Percentiles rank a stretch among this genome's conserved stretches.
Evolutionary conservation across 2,797 vertebrate species (phyloP).

Genomic region (Gallinago solitaria): DNA sequence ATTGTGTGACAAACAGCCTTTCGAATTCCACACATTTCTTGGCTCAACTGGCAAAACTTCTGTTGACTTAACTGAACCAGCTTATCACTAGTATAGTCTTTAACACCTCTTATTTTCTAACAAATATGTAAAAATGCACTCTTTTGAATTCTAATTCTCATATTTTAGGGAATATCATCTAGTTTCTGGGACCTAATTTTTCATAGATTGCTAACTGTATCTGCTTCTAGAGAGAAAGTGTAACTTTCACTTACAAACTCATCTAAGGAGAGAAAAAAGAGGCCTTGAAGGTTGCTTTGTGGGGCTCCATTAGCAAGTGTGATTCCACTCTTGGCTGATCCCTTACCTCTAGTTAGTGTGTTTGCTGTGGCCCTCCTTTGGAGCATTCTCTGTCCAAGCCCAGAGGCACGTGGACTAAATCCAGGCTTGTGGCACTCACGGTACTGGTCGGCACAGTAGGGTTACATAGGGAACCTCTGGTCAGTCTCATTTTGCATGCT

Average conservation of each 20-base stretch:
- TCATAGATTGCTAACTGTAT: not conserved
- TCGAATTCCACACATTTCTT: not conserved
- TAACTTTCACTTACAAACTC: not conserved
- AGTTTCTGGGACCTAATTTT: not conserved
- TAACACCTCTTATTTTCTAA: not conserved
- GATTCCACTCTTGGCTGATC: not conserved
- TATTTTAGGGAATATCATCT: not conserved
- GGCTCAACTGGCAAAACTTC: not conserved
- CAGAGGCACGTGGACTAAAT: not conserved
- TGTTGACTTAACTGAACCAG: not conserved
- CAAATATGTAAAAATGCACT: not conserved
- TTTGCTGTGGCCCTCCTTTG: not conserved
- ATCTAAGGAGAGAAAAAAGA: not conserved
- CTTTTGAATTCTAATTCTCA: not conserved
- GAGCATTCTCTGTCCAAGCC: not conserved
- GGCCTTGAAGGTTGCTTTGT: not conserved
- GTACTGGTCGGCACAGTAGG: not conserved
- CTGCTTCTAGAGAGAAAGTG: not conserved
- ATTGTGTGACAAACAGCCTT: not conserved
- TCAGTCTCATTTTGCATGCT: not conserved
- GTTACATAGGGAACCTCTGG: not conserved
- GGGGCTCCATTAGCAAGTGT: not conserved
- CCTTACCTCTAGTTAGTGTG: not conserved
- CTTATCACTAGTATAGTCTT: not conserved
- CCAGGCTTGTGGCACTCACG: not conserved